Evolutionary conservation across 2,113 vertebrate genomes (phyloP), one percentile per base, ranked within the genome.

Genomic region (Salvelinus alpinus): DNA sequence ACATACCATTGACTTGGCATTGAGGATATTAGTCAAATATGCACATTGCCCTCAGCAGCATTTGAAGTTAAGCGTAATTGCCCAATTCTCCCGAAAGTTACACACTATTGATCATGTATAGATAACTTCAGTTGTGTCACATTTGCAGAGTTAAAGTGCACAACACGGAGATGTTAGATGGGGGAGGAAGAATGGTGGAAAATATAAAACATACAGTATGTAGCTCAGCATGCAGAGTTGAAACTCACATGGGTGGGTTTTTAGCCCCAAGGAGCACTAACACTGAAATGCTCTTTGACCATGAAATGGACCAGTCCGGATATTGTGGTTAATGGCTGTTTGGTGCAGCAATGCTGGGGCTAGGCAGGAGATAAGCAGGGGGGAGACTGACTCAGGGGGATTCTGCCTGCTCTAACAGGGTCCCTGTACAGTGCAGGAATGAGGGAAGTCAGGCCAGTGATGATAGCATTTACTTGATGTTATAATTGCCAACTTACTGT

Each of bases 211-310:
- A 79, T 69, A 72, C 78, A 75, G 47, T 71, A 85, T 85, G 82
- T 82, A 75, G 79, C 71, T 78, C 81, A 85, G 73, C 65, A 75
- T 70, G 70, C 81, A 84, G 82, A 79, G 85, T 66, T 12, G 74
- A 79, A 73, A 44, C 38, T 3, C 38, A 44, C 38, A 44, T 44
- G 38, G 38, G 38, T 44, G 70, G 87, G 87, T 90, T 84, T 29
- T 60, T 80, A 68, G 80, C 89, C 86, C 88, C 18, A 64, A 88
- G 88, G 90, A 91, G 87, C 76, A 83, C 87, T 88, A 86, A 91
- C 87, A 89, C 91, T 92, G 74, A 91, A 93, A 91, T 86, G 90
- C 92, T 93, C 93, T 89, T 89, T 95, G 92, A 91, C 90, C 86
- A 64, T 93, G 85, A 95, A 94, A 94, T 94, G 59, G 77, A 54